phyloP scores from a whole-genome alignment of 2,113 vertebrate genomes.

The Corvus moneduloides region DNA sequence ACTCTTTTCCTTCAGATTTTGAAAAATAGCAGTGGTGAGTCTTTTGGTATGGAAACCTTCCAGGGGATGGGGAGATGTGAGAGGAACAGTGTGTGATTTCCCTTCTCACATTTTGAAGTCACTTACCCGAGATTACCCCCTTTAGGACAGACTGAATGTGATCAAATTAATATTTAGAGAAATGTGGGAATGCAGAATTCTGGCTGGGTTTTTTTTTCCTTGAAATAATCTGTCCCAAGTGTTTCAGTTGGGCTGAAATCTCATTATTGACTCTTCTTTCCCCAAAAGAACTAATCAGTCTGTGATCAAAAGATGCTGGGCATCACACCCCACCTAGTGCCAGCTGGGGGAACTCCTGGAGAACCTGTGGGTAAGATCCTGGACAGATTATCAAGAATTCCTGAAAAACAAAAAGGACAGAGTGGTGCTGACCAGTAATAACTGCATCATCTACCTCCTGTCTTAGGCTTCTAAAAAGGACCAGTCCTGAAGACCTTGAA shows the following conservation, averaged over 20 bases:
- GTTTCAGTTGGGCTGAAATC: neutral
- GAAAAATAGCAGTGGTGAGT: neutral
- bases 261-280: neutral
- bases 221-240: neutral
- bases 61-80: neutral
- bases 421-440: neutral
- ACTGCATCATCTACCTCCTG: neutral
- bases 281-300: neutral
- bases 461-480: neutral
- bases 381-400: neutral
- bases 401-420: neutral
- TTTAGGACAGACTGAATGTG: neutral
- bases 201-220: neutral
- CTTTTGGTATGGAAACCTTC: neutral
- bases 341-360: neutral
- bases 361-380: neutral
- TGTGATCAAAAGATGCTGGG: neutral
- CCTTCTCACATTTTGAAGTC: neutral
- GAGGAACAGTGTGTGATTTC: neutral
- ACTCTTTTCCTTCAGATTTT: neutral
- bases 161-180: neutral
- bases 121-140: no score
- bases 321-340: slow-evolving; percentile 18
- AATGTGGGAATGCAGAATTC: neutral
- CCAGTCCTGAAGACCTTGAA: neutral